Percentiles rank a stretch among this genome's conserved stretches.
phyloP scores from a whole-genome alignment of 2,113 vertebrate genomes.

The Sinocyclocheilus anophthalmus region DNA sequence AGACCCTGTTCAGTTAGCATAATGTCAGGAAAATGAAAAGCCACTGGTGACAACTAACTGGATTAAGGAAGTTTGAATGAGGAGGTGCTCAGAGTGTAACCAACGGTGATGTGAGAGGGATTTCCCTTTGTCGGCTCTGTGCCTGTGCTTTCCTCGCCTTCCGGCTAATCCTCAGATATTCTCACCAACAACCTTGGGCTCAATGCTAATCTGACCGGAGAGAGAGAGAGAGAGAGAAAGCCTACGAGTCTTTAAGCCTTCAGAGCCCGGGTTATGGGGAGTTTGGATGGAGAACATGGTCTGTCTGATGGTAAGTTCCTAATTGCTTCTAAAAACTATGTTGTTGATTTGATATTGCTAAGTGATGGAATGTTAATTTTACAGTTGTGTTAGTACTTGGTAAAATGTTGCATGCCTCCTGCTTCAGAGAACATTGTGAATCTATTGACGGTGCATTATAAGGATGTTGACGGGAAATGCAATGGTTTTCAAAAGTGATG shows the following conservation, averaged over 20 bases:
- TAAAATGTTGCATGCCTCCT: not conserved
- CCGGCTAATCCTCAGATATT: conserved; percentile 69
- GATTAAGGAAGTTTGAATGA: conserved; percentile 63
- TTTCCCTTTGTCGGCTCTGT: conserved; percentile 64
- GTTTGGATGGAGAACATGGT: conserved; percentile 14
- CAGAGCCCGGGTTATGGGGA: conserved; percentile 25
- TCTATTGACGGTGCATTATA: not conserved
- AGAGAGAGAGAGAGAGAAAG: conserved; percentile 23
- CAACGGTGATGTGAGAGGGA: conserved; percentile 62
- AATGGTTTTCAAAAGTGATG: not conserved
- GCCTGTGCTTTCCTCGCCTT: conserved; percentile 56
- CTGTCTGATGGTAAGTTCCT: conserved; percentile 38
- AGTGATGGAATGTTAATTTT: not conserved
- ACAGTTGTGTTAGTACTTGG: not conserved
- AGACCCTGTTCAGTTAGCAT: conserved; percentile 46
- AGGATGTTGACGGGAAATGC: not conserved
- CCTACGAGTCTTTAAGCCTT: not conserved
- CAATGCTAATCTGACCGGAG: conserved; percentile 62
- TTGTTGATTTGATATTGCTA: not conserved
- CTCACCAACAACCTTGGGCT: conserved; percentile 60
- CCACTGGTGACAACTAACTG: conserved; percentile 61
- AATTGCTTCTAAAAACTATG: not conserved
- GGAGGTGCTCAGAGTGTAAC: conserved; percentile 61
- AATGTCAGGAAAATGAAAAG: conserved; percentile 51
- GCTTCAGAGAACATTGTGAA: not conserved